Conservation (phyloP, 2,113 vertebrate species). For the Cinclus mexicanus region DNA sequence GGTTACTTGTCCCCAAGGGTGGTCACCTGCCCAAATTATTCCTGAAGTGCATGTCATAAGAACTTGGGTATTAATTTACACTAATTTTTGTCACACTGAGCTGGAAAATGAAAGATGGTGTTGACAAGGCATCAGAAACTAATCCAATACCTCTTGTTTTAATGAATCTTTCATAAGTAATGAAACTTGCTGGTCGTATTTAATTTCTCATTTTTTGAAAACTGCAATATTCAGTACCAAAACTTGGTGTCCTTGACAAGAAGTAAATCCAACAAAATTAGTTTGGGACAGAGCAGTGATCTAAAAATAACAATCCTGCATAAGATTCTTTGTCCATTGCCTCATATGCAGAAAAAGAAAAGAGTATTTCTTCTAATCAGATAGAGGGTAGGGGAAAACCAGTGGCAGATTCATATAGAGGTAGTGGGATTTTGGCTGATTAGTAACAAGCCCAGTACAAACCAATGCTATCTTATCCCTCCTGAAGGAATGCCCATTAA, state of each 20-base stretch:
- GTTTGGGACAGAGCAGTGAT: not conserved
- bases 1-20: not conserved
- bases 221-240: not conserved
- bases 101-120: not conserved
- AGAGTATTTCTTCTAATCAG: not conserved
- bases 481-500: not conserved
- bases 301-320: not conserved
- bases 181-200: not conserved
- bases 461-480: not conserved
- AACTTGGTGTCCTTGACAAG: not conserved
- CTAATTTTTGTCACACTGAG: not conserved
- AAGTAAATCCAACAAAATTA: not conserved
- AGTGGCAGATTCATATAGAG: not conserved
- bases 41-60: not conserved
- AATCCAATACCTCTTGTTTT: not conserved
- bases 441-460: not conserved
- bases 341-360: not conserved
- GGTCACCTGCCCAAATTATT: not conserved
- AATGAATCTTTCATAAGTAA: not conserved
- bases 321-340: not conserved
- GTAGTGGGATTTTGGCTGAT: not conserved
- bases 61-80: not conserved
- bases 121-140: not conserved
- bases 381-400: not conserved
- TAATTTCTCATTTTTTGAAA: not conserved